Conservation (phyloP, 2,113 vertebrate species). For the Tympanuchus pallidicinctus region DNA sequence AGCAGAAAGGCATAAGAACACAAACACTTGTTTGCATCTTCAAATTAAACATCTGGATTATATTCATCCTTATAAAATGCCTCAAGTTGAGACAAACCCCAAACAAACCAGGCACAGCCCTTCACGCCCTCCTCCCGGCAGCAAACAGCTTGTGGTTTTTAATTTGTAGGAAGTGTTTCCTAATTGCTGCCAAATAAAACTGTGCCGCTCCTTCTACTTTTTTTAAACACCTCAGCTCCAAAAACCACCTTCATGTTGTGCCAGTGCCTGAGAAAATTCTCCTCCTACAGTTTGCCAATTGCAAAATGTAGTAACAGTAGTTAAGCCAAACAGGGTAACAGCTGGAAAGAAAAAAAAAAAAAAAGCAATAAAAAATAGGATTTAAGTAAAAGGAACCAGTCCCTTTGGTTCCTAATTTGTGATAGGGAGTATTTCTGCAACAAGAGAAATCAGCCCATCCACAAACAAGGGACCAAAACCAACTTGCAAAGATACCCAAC, state of each 20-base stretch:
- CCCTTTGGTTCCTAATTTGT: not conserved
- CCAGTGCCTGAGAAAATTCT: not conserved
- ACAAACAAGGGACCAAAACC: not conserved
- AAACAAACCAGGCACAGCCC: not conserved
- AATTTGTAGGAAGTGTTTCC: not conserved
- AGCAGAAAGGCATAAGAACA: not conserved
- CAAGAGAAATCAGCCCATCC: too few relatives aligned
- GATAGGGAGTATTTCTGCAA: not conserved
- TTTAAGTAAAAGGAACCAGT: not conserved
- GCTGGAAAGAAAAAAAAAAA: not conserved
- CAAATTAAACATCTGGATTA: not conserved
- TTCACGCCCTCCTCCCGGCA: not conserved
- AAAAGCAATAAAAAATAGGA: not conserved
- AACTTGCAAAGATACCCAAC: not conserved
- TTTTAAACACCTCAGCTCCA: not conserved
- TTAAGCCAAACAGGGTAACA: not conserved
- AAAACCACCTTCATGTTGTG: not conserved
- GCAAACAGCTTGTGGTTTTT: not conserved
- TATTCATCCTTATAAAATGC: not conserved
- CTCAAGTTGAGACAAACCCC: not conserved
- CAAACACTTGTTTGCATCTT: not conserved
- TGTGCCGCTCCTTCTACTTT: not conserved
- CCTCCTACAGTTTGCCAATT: accelerated
- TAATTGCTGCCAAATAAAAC: not conserved
- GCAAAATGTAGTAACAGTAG: not conserved